Conservation (phyloP, 2,888 invertebrate species). For the Pimpla rufipes region DNA sequence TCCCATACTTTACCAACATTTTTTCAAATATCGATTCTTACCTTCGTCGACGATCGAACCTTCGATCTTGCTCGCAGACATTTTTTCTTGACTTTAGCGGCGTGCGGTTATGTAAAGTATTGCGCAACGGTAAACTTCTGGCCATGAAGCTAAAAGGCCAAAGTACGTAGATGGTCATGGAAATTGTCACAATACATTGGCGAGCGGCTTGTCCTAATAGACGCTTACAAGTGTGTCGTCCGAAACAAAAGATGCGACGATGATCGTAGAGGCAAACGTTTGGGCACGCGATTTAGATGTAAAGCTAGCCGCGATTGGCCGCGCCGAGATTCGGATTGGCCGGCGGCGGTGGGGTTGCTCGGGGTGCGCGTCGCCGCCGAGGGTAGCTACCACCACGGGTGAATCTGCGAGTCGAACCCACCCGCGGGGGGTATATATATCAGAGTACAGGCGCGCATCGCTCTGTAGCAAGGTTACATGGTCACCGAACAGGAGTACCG, state of each 20-base stretch:
- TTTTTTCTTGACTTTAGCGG: no score
- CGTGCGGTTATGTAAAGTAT: no score
- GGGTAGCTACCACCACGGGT: constrained; percentile 7
- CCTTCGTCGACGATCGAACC: no score
- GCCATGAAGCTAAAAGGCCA: no score
- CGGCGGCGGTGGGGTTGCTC: constrained; percentile 26
- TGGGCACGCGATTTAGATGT: background rate
- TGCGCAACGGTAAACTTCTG: no score
- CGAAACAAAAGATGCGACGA: background rate
- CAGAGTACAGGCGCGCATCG: constrained; percentile 5
- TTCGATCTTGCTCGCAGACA: no score
- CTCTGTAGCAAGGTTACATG: constrained; percentile 24
- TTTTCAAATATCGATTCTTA: no score
- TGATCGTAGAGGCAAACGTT: background rate
- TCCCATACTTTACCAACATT: no score
- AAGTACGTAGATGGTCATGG: background rate
- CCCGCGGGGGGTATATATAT: constrained; percentile 45
- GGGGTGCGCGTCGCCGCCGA: constrained; percentile 24
- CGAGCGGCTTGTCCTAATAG: background rate
- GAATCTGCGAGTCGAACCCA: constrained; percentile 1
- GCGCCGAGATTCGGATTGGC: constrained; percentile 11
- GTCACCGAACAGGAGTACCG: background rate
- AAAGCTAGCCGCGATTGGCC: constrained; percentile 43
- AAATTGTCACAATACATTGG: background rate
- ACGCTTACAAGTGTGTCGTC: background rate